phyloP scores from a whole-genome alignment of 2,113 vertebrate species.

The Corvus cornix region DNA sequence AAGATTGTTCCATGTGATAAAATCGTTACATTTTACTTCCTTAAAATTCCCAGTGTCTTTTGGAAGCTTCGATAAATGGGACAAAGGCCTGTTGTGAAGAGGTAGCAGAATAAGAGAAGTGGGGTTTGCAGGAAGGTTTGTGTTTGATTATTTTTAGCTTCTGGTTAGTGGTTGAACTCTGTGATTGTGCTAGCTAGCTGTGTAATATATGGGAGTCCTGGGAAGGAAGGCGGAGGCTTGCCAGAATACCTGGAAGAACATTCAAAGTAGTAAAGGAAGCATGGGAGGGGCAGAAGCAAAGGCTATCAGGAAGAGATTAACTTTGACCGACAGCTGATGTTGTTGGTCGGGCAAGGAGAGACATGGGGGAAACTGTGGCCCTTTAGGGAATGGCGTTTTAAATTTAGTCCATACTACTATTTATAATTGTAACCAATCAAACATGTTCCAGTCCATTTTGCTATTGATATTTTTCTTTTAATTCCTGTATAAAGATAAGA shows the following conservation, averaged over 20 bases:
- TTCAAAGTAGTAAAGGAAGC: neutral
- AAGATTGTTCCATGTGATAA: neutral
- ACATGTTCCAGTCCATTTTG: neutral
- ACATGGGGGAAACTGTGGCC: neutral
- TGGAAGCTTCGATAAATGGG: neutral
- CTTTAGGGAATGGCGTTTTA: neutral
- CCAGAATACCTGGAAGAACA: conserved; percentile 22
- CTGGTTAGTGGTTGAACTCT: neutral
- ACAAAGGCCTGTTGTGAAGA: neutral
- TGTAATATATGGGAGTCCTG: neutral
- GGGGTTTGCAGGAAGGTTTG: neutral
- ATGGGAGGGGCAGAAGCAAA: neutral
- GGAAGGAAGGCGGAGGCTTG: neutral
- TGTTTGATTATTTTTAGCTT: neutral
- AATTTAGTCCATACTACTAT: neutral
- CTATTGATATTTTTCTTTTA: neutral
- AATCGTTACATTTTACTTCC: neutral
- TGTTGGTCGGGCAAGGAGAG: neutral
- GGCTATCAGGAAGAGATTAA: neutral
- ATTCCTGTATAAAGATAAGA: neutral
- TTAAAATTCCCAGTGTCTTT: neutral
- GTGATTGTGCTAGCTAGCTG: neutral
- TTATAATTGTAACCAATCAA: neutral
- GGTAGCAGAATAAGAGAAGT: neutral
- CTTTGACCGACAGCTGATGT: neutral